A percentile compares a stretch with the other conserved stretches of the same genome.
Conservation (phyloP, 1,140 invertebrate genomes). For the Drosophila varians region DNA sequence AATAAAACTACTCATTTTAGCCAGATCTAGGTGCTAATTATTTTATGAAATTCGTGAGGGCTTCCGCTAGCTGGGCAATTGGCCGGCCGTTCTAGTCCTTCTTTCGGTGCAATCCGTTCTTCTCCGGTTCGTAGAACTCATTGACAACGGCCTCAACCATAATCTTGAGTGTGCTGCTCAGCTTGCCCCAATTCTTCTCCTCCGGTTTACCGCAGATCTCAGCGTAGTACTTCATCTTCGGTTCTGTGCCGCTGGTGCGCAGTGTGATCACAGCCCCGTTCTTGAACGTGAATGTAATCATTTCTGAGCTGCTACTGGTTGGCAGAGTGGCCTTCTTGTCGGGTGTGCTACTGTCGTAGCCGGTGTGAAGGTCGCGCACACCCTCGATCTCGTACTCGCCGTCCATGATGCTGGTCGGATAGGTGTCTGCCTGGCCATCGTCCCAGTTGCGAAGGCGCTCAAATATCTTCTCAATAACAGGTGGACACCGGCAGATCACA, state of each 20-base stretch:
- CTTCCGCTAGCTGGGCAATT: background rate
- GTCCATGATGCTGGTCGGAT: conserved; percentile 88
- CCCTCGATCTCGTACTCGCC: conserved; percentile 89
- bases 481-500: conserved; percentile 92
- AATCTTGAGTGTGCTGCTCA: conserved; percentile 87
- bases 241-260: conserved; percentile 98
- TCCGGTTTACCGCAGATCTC: conserved; percentile 91
- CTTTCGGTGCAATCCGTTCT: conserved; percentile 87
- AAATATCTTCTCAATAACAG: conserved; percentile 91
- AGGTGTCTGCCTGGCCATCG: conserved; percentile 84
- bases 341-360: conserved; percentile 91
- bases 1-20: conserved; percentile 33
- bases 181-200: conserved; percentile 88
- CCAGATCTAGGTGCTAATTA: conserved; percentile 4
- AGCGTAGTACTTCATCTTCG: conserved; percentile 99
- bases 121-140: conserved; percentile 92
- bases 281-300: conserved; percentile 98
- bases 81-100: conserved; percentile 41
- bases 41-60: conserved; percentile 21
- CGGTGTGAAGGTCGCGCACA: conserved; percentile 95
- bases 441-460: conserved; percentile 91
- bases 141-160: conserved; percentile 91
- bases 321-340: conserved; percentile 91
- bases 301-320: conserved; percentile 90
- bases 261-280: conserved; percentile 95